Evolutionary conservation across 1,140 invertebrate species (phyloP), one percentile per base, ranked within the genome.

Genomic region (Meteorus sp.): DNA sequence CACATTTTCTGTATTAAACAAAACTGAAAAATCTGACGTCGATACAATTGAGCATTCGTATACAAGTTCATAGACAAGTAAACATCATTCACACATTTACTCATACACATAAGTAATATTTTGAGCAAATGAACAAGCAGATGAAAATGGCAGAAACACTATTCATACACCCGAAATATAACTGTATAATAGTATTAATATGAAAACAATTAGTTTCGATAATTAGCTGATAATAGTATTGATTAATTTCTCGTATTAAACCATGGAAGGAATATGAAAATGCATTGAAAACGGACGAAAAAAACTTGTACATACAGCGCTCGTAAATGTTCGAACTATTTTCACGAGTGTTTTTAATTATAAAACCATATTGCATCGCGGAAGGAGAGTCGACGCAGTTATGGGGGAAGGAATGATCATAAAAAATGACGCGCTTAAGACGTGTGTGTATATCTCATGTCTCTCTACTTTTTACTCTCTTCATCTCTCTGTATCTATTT

Each of bases 221-320:
- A 58, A 45, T 45, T 62, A 62, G 55, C 50, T 55, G 58, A 50
- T 52, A 45, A 43, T 56, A 52, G 47, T 62, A 58, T 43, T 58
- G 20, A 58, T 52, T 57, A 48, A n/a, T 44, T 41, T 17, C 45
- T 43, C 43, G 43, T 48, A 37, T 48, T 25, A 50, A 52, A 51
- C 19, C 13, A 52, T 23, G 41, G 33, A 43, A 6, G 23, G 19
- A 22, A 43, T 50, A 57, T 43, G 53, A 23, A 48, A 58, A 41
- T 29, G 48, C 15, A 20, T 8, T 33, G 15, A n/a, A 11, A 43
- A 51, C 37, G 50, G 19, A 51, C 9, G 44, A 20, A 39, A 23
- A 58, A 58, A 27, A 45, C 41, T 51, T 58, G 56, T 58, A 58
- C 20, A 58, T 58, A n/a, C n/a, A 58, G 25, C 43, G 33, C 29